A percentile compares a stretch with the other conserved stretches of the same genome.
Conservation (phyloP, 2,797 vertebrate genomes). For the Pristis pectinata region DNA sequence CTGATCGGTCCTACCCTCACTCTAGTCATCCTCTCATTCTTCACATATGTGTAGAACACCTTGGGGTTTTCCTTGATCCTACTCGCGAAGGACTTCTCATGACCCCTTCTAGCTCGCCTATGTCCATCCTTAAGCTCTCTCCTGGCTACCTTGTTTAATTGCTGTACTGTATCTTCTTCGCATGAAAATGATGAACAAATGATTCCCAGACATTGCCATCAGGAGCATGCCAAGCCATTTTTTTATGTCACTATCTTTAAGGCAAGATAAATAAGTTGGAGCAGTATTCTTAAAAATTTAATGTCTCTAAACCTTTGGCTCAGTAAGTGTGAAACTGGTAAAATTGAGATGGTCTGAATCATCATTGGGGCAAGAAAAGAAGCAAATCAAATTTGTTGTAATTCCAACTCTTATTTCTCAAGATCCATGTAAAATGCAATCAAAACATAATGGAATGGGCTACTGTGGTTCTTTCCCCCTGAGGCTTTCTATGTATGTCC, state of each 20-base stretch:
- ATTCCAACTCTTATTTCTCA: conserved; percentile 14
- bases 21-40: no score
- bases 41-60: no score
- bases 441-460: not conserved
- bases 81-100: no score
- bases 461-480: not conserved
- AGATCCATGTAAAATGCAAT: not conserved
- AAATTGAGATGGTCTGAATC: not conserved
- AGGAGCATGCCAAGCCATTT: not conserved
- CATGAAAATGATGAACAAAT: not conserved
- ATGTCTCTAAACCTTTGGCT: not conserved
- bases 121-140: no score
- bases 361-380: not conserved
- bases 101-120: no score
- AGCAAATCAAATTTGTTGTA: conserved; percentile 9
- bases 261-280: not conserved
- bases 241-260: not conserved
- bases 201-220: not conserved
- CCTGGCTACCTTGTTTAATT: no score
- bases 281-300: no score
- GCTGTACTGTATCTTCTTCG: not conserved
- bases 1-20: no score
- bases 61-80: no score
- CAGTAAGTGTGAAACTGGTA: not conserved
- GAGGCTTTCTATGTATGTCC: not conserved